phyloP scores from a whole-genome alignment of 1,140 invertebrate genomes.

The Episyrphus balteatus region DNA sequence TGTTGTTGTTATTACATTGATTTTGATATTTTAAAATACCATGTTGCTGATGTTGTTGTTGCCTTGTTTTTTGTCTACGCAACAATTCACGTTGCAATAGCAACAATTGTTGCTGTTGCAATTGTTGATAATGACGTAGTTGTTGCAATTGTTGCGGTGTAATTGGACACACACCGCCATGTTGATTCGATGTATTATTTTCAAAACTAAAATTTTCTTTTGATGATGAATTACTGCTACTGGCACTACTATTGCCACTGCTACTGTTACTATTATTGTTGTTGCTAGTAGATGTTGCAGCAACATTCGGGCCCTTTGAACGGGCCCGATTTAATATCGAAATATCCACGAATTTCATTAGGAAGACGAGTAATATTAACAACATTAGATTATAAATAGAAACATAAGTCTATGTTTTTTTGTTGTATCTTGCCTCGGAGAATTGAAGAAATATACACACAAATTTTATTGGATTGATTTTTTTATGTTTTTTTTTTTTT shows the following conservation, averaged over 20 bases:
- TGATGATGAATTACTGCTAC: not conserved
- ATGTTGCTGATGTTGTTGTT: conserved; percentile 23
- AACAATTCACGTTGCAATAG: conserved; percentile 27
- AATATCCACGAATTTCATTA: conserved; percentile 36
- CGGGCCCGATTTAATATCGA: conserved; percentile 20
- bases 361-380: conserved; percentile 31
- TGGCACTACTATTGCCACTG: not conserved
- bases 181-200: not conserved
- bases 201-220: not conserved
- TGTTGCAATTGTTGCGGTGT: conserved; percentile 28
- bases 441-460: no score
- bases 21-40: conserved; percentile 7
- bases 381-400: conserved; percentile 27
- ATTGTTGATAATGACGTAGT: conserved; percentile 27
- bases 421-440: no score
- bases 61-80: conserved; percentile 24
- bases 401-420: not conserved
- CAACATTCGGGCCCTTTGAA: conserved; percentile 8
- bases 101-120: conserved; percentile 31
- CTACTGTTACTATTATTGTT: conserved; percentile 22
- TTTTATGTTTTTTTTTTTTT: conserved; percentile 6
- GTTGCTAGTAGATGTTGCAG: conserved; percentile 28
- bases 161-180: conserved; percentile 1
- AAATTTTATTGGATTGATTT: conserved; percentile 3
- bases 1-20: conserved; percentile 24